phyloP scores from a whole-genome alignment of 2,888 invertebrate genomes.

The Epsilonema sp. region DNA sequence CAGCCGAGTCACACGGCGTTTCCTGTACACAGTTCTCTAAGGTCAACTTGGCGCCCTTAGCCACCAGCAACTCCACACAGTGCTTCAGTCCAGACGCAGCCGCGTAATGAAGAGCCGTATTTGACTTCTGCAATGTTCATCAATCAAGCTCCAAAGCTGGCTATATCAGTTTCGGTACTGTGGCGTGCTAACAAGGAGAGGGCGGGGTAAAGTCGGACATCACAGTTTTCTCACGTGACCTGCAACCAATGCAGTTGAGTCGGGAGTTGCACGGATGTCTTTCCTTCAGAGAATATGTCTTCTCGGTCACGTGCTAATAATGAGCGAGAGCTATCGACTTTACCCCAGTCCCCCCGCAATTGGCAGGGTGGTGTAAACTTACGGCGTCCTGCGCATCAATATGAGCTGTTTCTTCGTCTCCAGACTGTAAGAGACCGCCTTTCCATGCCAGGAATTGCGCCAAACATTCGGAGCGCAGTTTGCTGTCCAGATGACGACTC shows the following conservation, averaged over 20 bases:
- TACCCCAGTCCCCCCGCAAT: no score
- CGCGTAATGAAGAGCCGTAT: conserved; percentile 47
- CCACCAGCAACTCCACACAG: conserved; percentile 44
- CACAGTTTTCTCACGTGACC: no score
- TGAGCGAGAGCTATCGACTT: no score
- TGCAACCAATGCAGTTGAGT: no score
- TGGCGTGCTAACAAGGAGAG: no score
- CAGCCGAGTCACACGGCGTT: conserved; percentile 47
- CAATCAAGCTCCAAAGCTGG: no score
- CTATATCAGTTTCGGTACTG: no score
- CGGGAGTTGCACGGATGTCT: no score
- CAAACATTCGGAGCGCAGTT: conserved; percentile 39
- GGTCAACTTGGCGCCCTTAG: conserved; percentile 42
- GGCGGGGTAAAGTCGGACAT: no score
- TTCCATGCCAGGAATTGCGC: conserved; percentile 35
- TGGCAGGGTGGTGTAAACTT: no score
- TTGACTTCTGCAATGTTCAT: conserved; percentile 41
- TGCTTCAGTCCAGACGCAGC: conserved; percentile 42
- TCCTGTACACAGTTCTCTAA: conserved; percentile 43
- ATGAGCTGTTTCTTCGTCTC: conserved; percentile 41
- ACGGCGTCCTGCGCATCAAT: conserved; percentile 31
- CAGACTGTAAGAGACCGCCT: conserved; percentile 32
- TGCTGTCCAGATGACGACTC: conserved; percentile 12
- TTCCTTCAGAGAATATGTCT: no score
- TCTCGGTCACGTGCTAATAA: no score